Evolutionary conservation across 2,797 vertebrate species (phyloP).

Genomic region (Erethizon dorsatum): DNA sequence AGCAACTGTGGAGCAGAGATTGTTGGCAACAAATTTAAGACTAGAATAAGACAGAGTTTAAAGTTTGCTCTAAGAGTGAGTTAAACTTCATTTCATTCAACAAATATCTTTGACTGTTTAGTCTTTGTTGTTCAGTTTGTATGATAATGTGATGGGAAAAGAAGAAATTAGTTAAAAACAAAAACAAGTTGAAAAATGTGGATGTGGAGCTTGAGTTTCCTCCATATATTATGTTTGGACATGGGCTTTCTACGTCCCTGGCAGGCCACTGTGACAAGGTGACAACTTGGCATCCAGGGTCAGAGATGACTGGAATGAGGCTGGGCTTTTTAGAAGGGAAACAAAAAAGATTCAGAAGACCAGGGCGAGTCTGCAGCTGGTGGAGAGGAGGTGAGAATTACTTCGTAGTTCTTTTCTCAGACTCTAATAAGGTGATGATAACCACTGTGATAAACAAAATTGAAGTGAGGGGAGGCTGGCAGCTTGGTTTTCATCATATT

Average conservation of each 20-base stretch:
- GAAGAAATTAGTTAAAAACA: neutral
- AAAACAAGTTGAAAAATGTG: neutral
- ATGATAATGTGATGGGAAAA: neutral
- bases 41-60: neutral
- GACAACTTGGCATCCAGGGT: neutral
- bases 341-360: neutral
- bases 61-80: neutral
- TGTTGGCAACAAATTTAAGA: neutral
- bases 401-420: constrained; percentile 57
- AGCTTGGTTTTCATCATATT: neutral
- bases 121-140: neutral
- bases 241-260: neutral
- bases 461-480: neutral
- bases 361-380: neutral
- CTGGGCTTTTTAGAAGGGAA: neutral
- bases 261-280: neutral
- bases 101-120: neutral
- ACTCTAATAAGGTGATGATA: constrained; percentile 52
- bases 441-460: constrained; percentile 32
- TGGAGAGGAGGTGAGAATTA: constrained; percentile 55
- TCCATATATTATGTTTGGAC: neutral
- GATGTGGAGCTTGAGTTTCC: neutral
- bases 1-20: neutral
- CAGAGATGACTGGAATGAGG: neutral
- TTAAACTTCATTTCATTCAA: neutral